A percentile compares a stretch with the other conserved stretches of the same genome.
Evolutionary conservation across 2,797 vertebrate genomes (phyloP).

Genomic region (Odontamblyopus rebecca): DNA sequence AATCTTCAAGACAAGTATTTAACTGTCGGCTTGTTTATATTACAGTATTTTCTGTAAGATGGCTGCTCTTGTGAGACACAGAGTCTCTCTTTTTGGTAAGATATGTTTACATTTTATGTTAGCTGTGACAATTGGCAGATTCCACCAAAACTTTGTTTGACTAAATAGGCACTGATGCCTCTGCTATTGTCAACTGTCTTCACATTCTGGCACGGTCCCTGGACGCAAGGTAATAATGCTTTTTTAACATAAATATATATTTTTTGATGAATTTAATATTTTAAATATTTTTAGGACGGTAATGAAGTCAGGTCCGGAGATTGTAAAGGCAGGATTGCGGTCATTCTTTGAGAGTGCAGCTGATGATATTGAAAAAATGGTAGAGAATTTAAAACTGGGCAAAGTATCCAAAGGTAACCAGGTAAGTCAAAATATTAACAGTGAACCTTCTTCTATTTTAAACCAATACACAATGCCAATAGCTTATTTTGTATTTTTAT

Average conservation of each 20-base stretch:
- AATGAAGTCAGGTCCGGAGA: constrained; percentile 96
- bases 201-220: constrained; percentile 92
- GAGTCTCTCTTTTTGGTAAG: constrained; percentile 96
- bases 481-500: constrained; percentile 7
- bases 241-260: neutral
- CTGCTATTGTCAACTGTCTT: constrained; percentile 91
- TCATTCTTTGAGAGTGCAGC: constrained; percentile 94
- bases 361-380: constrained; percentile 96
- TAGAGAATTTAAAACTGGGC: constrained; percentile 91
- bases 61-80: constrained; percentile 91
- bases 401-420: constrained; percentile 91
- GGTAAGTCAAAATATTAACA: constrained; percentile 42
- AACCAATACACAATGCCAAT: neutral
- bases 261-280: neutral
- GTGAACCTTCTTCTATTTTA: neutral
- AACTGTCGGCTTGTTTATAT: constrained; percentile 32
- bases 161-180: constrained; percentile 85
- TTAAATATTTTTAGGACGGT: constrained; percentile 80
- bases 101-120: constrained; percentile 14
- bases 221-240: constrained; percentile 84
- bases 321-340: constrained; percentile 90
- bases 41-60: constrained; percentile 95
- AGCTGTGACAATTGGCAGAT: neutral
- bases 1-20: constrained; percentile 11
- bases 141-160: constrained; percentile 17